phyloP scores from a whole-genome alignment of 2,888 invertebrate genomes.

The Archips xylosteana region DNA sequence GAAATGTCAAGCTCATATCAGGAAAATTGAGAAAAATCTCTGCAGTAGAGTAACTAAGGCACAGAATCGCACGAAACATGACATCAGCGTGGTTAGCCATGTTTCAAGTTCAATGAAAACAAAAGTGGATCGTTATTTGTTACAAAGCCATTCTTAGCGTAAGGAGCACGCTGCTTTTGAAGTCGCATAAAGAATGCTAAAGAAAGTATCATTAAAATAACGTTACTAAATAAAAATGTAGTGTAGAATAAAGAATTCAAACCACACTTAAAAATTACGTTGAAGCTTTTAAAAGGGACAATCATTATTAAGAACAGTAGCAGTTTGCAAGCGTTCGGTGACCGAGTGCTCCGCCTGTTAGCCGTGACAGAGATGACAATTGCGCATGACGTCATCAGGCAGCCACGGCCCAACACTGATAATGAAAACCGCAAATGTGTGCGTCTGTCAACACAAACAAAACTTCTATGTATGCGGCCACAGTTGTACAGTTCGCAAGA shows the following conservation, averaged over 20 bases:
- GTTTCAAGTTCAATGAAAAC: conserved; percentile 77
- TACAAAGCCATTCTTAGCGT: conserved; percentile 21
- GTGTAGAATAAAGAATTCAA: not conserved
- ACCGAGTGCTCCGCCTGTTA: conserved; percentile 74
- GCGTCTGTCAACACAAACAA: conserved; percentile 56
- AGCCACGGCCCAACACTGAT: conserved; percentile 56
- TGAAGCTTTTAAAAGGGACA: not conserved
- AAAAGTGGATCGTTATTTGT: conserved; percentile 60
- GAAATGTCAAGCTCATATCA: conserved; percentile 46
- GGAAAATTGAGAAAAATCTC: conserved; percentile 48
- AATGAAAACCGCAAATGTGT: conserved; percentile 68
- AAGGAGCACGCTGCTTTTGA: conserved; percentile 20
- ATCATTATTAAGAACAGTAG: conserved; percentile 18
- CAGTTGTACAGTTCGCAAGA: conserved; percentile 56
- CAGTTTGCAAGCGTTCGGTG: conserved; percentile 57
- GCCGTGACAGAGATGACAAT: conserved; percentile 82
- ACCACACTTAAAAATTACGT: not conserved
- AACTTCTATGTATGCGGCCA: conserved; percentile 55
- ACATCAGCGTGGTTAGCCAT: conserved; percentile 60
- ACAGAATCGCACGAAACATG: conserved; percentile 56
- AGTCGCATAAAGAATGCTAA: not conserved
- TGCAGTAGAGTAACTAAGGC: conserved; percentile 45
- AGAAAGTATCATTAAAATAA: not conserved
- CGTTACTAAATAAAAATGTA: conserved; percentile 1
- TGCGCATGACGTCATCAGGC: conserved; percentile 75